phyloP scores from a whole-genome alignment of 2,797 vertebrate genomes.

The Ceryle rudis region DNA sequence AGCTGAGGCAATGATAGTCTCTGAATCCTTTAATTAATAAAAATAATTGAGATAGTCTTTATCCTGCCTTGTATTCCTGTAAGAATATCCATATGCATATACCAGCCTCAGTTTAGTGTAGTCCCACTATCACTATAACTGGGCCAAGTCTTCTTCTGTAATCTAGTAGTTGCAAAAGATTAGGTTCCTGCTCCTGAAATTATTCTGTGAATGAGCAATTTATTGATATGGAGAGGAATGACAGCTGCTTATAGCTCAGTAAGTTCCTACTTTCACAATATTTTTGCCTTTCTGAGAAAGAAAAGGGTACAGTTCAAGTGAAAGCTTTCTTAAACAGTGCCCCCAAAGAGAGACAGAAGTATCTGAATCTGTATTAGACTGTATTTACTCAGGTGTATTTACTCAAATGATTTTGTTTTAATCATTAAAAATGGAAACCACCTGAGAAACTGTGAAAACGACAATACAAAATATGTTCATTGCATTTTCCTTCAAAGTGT shows the following conservation, averaged over 20 bases:
- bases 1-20: neutral
- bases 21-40: neutral
- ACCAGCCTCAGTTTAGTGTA: neutral
- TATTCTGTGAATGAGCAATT: neutral
- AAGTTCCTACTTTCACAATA: neutral
- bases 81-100: neutral
- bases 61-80: fast-evolving
- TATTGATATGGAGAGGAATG: neutral
- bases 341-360: neutral
- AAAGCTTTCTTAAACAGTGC: neutral
- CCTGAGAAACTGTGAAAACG: neutral
- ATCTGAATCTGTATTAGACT: neutral
- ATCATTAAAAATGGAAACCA: constrained; percentile 13
- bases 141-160: neutral
- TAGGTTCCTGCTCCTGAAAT: neutral
- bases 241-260: neutral
- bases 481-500: neutral
- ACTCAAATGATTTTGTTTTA: neutral
- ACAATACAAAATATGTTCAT: neutral
- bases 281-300: neutral
- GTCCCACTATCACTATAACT: neutral
- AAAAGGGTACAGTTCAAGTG: neutral
- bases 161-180: neutral
- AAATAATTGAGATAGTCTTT: neutral
- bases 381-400: neutral